Evolutionary conservation across 2,888 invertebrate genomes (phyloP), one percentile per base, ranked within the genome.

Genomic region (Poecilus cupreus): DNA sequence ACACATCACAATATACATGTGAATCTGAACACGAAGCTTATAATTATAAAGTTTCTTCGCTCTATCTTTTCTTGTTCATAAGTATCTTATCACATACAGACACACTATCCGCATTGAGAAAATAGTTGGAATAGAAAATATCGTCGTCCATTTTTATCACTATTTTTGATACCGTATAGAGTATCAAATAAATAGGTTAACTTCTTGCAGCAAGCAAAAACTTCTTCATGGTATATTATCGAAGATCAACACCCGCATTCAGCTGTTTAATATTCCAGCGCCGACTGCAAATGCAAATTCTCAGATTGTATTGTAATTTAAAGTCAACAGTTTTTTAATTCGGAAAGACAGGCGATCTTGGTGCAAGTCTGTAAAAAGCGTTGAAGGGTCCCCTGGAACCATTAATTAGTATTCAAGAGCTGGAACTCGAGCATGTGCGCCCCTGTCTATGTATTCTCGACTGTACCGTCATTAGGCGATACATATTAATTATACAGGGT

Each of bases 361-460:
- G 16, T 20, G 24, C 43, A 24, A n/a, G 72, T 72, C 24, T 43
- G 46, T 43, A 46, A 49, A 70, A 72, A 72, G 46, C 10, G 39
- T 20, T 64, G 64, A 32, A 64, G 32, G 64, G 26, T 64, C 6
- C 32, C 26, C 2, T 20, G 8, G 24, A 46, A 20, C 24, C 46
- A 13, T 72, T 72, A 72, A 72, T 72, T 72, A 72, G 72, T 72
- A 72, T 72, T 72, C 72, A 72, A 72, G 72, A 72, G 43, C 68
- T 10, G 16, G 6, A 43, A 18, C 39, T 24, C 4, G 68, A 39
- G 8, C 68, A 68, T 32, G 32, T 20, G 37, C 43, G 68, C 11
- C 8, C 13, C 18, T 3, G 32, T 68, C 32, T 43, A 68, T 37
- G 37, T 37, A 37, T 68, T 68, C 39, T 37, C 8, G 18, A 18